These are phyloP conservation scores for Psephotus haematonotus DNA, from an alignment of 2,113 vertebrate genomes.

Conservation along the genomic window DNA sequence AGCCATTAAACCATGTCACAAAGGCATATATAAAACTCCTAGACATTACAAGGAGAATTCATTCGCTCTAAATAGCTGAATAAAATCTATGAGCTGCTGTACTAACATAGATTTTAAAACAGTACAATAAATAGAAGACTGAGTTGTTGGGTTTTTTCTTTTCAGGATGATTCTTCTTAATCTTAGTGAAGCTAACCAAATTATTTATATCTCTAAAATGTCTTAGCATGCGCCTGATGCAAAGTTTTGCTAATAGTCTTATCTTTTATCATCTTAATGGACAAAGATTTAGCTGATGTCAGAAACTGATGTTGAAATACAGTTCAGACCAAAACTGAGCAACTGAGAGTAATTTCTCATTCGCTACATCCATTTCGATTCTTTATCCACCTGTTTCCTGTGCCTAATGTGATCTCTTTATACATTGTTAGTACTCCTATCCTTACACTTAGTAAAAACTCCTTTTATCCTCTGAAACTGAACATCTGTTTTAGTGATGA, in stretches of 20 bases:
- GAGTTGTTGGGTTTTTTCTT: not conserved
- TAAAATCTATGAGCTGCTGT: not conserved
- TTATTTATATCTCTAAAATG: not conserved
- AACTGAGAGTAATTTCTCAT: not conserved
- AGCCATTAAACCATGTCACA: not conserved
- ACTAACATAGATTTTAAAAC: not conserved
- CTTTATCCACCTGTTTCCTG: not conserved
- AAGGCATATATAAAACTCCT: not conserved
- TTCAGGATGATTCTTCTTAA: not conserved
- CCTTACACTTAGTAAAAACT: not conserved
- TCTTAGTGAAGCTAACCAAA: not conserved
- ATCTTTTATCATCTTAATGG: not conserved
- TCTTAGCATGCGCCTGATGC: not conserved
- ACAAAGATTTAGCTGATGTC: not conserved
- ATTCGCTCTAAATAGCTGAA: not conserved
- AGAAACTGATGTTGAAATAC: not conserved
- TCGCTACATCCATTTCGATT: not conserved
- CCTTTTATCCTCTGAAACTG: not conserved
- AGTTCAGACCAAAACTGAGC: not conserved
- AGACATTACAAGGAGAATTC: not conserved
- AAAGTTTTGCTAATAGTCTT: not conserved
- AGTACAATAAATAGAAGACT: not conserved
- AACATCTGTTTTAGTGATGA: not conserved
- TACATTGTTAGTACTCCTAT: not conserved
- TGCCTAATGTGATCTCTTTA: not conserved